These are phyloP conservation scores for Phyllostomus discolor DNA, from an alignment of 2,113 vertebrate genomes.

Conservation along the genomic window DNA sequence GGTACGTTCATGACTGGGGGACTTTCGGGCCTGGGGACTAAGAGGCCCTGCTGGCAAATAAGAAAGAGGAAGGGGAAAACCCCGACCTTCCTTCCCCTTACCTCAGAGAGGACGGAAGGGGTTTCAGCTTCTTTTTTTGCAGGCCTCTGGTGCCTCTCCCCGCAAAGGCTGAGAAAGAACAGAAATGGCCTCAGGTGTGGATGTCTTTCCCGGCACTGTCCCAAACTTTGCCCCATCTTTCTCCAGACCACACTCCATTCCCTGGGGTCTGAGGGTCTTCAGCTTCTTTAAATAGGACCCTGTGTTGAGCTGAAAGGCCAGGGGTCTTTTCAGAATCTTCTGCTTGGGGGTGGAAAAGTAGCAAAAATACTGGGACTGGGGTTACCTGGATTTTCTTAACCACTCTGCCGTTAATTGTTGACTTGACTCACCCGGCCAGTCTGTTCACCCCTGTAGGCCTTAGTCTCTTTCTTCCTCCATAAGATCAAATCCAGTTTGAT, in stretches of 20 bases:
- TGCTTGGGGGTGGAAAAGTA: neutral
- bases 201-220: neutral
- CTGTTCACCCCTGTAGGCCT: neutral
- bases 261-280: neutral
- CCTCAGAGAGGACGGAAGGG: neutral
- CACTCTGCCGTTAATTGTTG: neutral
- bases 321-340: slow-evolving; percentile 5
- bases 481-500: neutral
- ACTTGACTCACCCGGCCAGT: neutral
- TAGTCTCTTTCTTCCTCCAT: neutral
- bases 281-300: neutral
- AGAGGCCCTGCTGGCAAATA: neutral
- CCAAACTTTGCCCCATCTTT: slow-evolving; percentile 37
- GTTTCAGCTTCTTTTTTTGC: neutral
- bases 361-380: neutral
- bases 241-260: neutral
- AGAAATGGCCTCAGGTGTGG: neutral
- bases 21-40: slow-evolving; percentile 41
- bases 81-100: neutral
- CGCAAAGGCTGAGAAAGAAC: neutral
- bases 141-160: neutral
- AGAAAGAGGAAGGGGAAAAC: neutral
- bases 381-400: neutral
- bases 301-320: neutral
- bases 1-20: neutral